Base-by-base conservation (phyloP, 2,797 vertebrate genomes). In the Acridotheres tristis region DNA sequence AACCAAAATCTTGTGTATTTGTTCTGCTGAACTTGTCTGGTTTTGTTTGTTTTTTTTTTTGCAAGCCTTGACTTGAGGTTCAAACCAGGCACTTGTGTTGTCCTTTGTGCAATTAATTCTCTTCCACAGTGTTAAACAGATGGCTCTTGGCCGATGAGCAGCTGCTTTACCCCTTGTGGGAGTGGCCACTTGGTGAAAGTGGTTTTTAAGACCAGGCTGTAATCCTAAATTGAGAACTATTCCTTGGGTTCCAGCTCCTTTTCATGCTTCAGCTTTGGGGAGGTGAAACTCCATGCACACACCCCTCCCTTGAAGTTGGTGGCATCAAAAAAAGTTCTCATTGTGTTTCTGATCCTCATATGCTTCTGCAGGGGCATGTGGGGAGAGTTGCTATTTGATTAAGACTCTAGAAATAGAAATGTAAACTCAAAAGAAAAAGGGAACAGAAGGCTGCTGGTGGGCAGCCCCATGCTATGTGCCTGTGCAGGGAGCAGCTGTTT, bases 361-460 rank as follows among this genome's bases (percentile, higher is more conserved):
- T 9, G 17, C 36, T 51, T 71, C 78, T 54, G 48, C 7, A 13
- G 16, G 1, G 15, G 14, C 3, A 5, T 0, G 0, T 10, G 16
- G 9, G 67, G 29, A 42, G 36, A 58, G 40, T 83, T 86, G 42
- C n/a, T 2, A 1, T 30, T 3, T 48, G 63, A 59, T 63, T 66
- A 53, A 83, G 18, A 42, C 21, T 22, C 18, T 45, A 16, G 7
- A 63, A 82, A 54, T 27, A 13, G 23, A 89, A 90, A 89, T 27
- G 25, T 55, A 80, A 74, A 34, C 34, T 54, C 1, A 13, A 26
- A 32, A 55, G 36, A 38, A 66, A 67, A 34, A 7, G 10, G 54
- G 50, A 67, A 54, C 58, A 15, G 3, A 26, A 38, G 19, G 8
- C 26, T 62, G 48, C 38, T 62, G 1, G 14, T 22, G 48, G 69